A percentile compares a stretch with the other conserved stretches of the same genome.
Evolutionary conservation across 1,140 invertebrate genomes (phyloP).

Genomic region (Acromyrmex heyeri): DNA sequence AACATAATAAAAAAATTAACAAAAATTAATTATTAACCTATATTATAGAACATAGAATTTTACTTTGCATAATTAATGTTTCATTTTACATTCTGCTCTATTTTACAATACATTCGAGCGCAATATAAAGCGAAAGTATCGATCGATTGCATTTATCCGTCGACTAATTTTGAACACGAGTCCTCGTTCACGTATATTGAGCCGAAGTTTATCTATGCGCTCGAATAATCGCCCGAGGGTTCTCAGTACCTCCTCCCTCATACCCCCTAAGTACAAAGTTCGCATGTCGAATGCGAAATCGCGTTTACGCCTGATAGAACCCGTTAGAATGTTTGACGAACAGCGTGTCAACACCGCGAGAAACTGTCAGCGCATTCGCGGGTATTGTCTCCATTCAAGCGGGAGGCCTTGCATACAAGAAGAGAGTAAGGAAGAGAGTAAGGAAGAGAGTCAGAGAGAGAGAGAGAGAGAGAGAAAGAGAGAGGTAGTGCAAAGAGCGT

Average conservation of each 20-base stretch:
- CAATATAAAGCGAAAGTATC: constrained; percentile 44
- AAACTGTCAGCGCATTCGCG: constrained; percentile 62
- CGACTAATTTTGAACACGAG: constrained; percentile 41
- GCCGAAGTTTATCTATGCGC: constrained; percentile 54
- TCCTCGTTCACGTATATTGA: constrained; percentile 29
- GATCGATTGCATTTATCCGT: constrained; percentile 50
- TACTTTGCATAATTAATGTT: not conserved
- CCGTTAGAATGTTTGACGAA: constrained; percentile 77
- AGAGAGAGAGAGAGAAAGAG: not conserved
- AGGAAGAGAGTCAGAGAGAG: constrained; percentile 6
- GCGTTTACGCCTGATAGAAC: constrained; percentile 64
- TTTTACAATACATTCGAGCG: constrained; percentile 11
- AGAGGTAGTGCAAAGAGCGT: constrained; percentile 25
- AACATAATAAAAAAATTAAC: not conserved
- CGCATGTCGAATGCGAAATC: constrained; percentile 68
- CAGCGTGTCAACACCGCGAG: constrained; percentile 65
- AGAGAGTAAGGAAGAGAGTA: not conserved
- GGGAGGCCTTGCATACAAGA: constrained; percentile 35
- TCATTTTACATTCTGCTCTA: not conserved
- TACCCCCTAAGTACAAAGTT: constrained; percentile 54
- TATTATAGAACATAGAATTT: not conserved
- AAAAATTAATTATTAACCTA: not conserved
- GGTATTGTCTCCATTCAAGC: constrained; percentile 51
- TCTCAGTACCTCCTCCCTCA: constrained; percentile 15
- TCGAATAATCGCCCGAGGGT: constrained; percentile 57